Evolutionary conservation across 2,888 invertebrate genomes (phyloP).

Genomic region (Nomada lathburiana): DNA sequence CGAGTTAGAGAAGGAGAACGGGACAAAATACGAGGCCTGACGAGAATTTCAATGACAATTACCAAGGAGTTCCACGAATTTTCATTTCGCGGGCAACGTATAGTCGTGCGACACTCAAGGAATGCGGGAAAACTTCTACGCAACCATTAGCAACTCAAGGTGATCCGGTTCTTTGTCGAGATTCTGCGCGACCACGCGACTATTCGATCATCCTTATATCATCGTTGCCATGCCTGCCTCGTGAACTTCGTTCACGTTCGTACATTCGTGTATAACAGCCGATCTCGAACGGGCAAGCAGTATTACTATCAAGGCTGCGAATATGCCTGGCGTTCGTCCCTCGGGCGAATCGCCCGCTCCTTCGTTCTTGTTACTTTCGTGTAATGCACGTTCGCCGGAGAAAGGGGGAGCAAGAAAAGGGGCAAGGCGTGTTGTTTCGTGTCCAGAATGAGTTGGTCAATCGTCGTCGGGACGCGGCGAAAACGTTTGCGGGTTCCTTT

Average conservation of each 20-base stretch:
- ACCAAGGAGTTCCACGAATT: conserved; percentile 11
- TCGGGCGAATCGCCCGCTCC: conserved; percentile 1
- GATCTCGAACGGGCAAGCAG: background rate
- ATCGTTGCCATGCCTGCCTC: background rate
- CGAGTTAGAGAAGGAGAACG: no score
- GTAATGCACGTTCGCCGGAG: background rate
- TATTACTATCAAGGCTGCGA: background rate
- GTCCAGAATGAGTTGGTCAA: conserved; percentile 13
- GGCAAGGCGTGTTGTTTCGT: background rate
- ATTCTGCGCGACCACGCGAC: background rate
- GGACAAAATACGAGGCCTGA: no score
- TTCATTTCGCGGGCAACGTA: background rate
- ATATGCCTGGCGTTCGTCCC: background rate
- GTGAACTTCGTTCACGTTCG: background rate
- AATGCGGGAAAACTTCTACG: conserved; percentile 36
- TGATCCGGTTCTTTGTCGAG: conserved; percentile 23
- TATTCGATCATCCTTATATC: background rate
- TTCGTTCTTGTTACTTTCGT: conserved; percentile 5
- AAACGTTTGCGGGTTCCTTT: background rate
- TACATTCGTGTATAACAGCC: background rate
- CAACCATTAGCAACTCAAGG: conserved; percentile 22
- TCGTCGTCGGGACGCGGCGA: conserved; percentile 3
- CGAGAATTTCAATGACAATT: background rate
- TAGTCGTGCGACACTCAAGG: conserved; percentile 5
- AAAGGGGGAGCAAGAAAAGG: background rate